phyloP scores from a whole-genome alignment of 2,888 invertebrate species.

The Philaethria dido region DNA sequence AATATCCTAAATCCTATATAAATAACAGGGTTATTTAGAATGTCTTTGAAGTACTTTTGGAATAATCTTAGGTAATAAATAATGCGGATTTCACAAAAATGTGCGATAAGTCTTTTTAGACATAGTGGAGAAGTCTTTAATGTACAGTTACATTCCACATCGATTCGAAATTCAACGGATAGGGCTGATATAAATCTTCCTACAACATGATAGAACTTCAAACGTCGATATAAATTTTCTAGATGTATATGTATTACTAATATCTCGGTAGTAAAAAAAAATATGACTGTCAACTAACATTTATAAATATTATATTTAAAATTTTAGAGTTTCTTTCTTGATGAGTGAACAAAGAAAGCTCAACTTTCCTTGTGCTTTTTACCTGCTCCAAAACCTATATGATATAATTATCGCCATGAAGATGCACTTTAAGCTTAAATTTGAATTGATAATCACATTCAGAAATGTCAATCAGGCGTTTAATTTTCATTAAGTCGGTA shows the following conservation, averaged over 20 bases:
- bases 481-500: no score
- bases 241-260: not conserved
- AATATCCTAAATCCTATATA: not conserved
- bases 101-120: slow-evolving; percentile 28
- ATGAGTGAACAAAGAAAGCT: no score
- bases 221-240: slow-evolving; percentile 5
- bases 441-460: no score
- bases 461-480: no score
- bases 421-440: no score
- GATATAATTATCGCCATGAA: no score
- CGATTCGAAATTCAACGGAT: slow-evolving; percentile 47
- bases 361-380: no score
- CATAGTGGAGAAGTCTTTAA: slow-evolving; percentile 22
- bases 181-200: slow-evolving; percentile 57
- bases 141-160: slow-evolving; percentile 44
- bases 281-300: no score
- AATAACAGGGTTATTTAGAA: slow-evolving; percentile 10
- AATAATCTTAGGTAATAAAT: slow-evolving; percentile 7
- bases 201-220: slow-evolving; percentile 18
- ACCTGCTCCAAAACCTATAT: no score
- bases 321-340: no score
- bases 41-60: not conserved
- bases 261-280: not conserved
- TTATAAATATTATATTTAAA: no score
- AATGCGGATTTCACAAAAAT: slow-evolving; percentile 11